A percentile compares a stretch with the other conserved stretches of the same genome.
Conservation (phyloP, 2,797 vertebrate genomes). For the Melanotaenia trifasciata region DNA sequence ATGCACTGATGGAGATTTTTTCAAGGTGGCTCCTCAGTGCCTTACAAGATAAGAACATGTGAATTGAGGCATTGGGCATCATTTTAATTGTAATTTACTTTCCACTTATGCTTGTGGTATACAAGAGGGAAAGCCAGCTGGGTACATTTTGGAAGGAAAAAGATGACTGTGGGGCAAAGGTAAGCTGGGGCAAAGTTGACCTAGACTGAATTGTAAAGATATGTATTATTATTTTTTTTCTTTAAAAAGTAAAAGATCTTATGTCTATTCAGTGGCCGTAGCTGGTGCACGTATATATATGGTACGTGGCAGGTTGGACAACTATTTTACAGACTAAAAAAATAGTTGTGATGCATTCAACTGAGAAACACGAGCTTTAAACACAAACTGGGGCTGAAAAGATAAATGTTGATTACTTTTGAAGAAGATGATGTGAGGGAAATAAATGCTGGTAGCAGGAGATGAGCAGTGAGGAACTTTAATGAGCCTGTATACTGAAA, state of each 20-base stretch:
- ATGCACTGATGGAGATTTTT: background rate
- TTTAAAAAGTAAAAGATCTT: background rate
- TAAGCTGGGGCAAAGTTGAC: background rate
- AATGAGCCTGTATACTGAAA: no score
- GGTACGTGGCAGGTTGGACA: background rate
- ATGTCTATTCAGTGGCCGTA: background rate
- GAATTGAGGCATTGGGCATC: background rate
- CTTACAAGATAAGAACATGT: background rate
- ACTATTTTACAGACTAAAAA: background rate
- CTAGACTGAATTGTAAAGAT: background rate
- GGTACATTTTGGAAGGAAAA: background rate
- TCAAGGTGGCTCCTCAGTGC: background rate
- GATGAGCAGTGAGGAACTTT: background rate
- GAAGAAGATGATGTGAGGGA: background rate
- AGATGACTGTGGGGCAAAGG: background rate
- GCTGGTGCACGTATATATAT: background rate
- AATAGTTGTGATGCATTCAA: background rate
- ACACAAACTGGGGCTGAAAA: background rate
- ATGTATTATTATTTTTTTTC: background rate
- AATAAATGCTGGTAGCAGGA: background rate
- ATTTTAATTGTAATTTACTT: background rate
- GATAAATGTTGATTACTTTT: background rate
- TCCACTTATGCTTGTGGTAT: background rate
- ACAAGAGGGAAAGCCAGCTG: background rate
- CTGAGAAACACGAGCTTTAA: background rate